phyloP scores from a whole-genome alignment of 2,797 vertebrate species.

The Spinus olivaceus region DNA sequence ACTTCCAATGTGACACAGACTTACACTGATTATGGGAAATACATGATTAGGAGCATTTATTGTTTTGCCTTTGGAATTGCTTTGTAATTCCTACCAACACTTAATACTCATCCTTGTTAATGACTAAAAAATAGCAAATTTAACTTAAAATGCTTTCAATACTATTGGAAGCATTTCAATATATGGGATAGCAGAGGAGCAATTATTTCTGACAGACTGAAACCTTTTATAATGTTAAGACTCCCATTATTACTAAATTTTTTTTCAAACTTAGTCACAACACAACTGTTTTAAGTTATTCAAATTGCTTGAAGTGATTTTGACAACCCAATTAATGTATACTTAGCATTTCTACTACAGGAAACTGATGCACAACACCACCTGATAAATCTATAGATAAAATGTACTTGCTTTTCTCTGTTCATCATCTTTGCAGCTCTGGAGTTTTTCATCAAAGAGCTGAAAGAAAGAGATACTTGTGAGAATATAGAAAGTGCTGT shows the following conservation, averaged over 20 bases:
- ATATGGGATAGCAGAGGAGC: not conserved
- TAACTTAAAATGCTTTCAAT: not conserved
- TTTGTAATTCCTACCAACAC: not conserved
- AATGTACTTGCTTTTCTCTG: slow-evolving; percentile 91
- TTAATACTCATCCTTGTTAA: not conserved
- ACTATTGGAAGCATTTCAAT: not conserved
- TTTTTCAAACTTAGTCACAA: not conserved
- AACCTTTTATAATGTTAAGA: not conserved
- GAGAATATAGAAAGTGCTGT: not conserved
- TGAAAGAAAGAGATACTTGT: slow-evolving; percentile 66
- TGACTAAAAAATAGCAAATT: not conserved
- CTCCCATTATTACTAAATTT: not conserved
- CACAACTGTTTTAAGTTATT: not conserved
- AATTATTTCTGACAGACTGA: not conserved
- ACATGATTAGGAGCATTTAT: fast-evolving
- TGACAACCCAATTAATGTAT: not conserved
- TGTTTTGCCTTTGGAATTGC: not conserved
- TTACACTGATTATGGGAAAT: not conserved
- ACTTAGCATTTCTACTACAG: not conserved
- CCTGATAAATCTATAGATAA: not conserved
- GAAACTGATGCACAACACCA: not conserved
- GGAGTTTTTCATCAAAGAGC: slow-evolving; percentile 99
- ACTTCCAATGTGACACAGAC: not conserved
- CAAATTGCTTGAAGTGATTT: not conserved
- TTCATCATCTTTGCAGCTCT: slow-evolving; percentile 98